phyloP scores from a whole-genome alignment of 2,113 vertebrate species.

The Pteronura brasiliensis region DNA sequence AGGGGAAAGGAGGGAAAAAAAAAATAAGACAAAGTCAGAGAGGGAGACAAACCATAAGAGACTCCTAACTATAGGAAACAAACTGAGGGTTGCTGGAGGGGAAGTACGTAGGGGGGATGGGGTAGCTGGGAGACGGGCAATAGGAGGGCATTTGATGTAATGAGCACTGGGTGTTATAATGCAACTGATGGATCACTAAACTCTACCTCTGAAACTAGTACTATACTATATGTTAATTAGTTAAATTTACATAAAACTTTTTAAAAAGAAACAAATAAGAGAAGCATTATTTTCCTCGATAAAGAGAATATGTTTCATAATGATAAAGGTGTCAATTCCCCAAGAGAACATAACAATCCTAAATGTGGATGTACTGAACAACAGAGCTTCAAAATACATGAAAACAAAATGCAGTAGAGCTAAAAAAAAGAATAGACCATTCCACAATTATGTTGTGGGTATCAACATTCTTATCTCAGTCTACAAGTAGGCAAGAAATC shows the following conservation, averaged over 20 bases:
- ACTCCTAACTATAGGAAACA: background rate
- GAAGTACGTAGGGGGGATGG: background rate
- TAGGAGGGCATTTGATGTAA: background rate
- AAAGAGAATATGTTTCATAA: background rate
- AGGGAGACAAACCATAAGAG: background rate
- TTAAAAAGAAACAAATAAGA: background rate
- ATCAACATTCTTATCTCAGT: background rate
- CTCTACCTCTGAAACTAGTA: background rate
- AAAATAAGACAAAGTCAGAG: background rate
- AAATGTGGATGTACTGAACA: background rate
- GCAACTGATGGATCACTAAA: background rate
- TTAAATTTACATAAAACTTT: background rate
- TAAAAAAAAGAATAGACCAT: background rate
- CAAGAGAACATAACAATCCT: background rate
- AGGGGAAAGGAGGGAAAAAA: background rate
- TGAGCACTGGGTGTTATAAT: background rate
- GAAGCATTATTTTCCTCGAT: background rate
- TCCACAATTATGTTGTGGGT: background rate
- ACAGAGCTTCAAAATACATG: background rate
- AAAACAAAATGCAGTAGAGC: background rate
- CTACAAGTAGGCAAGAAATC: background rate
- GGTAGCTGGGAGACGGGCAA: background rate
- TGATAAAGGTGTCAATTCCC: background rate
- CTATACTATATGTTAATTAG: background rate
- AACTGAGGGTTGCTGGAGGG: background rate